Evolutionary conservation across 2,113 vertebrate genomes (phyloP).

Genomic region (Macquaria australasica): DNA sequence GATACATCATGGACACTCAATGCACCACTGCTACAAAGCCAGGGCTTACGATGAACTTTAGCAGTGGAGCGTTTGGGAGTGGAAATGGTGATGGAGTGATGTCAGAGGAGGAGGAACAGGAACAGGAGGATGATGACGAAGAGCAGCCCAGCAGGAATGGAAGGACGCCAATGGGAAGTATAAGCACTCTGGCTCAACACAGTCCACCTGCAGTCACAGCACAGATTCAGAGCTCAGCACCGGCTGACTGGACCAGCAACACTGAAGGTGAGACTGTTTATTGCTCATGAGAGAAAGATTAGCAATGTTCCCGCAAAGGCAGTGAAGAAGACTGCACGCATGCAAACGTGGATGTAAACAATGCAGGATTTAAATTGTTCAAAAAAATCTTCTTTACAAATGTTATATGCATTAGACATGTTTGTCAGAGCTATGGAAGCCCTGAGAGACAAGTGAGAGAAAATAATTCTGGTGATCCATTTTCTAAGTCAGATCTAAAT

Average conservation of each 20-base stretch:
- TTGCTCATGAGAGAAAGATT: background rate
- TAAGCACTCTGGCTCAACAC: background rate
- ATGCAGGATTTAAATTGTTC: too few relatives aligned
- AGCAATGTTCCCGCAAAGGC: too few relatives aligned
- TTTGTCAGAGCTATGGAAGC: too few relatives aligned
- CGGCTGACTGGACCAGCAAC: slow-evolving; percentile 43
- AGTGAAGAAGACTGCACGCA: too few relatives aligned
- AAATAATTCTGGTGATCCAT: too few relatives aligned
- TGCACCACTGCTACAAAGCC: background rate
- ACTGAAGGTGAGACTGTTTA: slow-evolving; percentile 64
- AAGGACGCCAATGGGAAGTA: background rate
- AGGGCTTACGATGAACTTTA: background rate
- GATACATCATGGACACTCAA: slow-evolving; percentile 88
- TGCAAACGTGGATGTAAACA: too few relatives aligned
- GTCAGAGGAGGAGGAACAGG: slow-evolving; percentile 37
- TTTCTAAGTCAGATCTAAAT: too few relatives aligned
- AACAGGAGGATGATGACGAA: slow-evolving; percentile 20
- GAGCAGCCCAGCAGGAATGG: slow-evolving; percentile 8
- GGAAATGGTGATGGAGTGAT: slow-evolving; percentile 12
- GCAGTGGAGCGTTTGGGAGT: background rate
- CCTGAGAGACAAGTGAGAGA: too few relatives aligned
- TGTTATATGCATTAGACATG: too few relatives aligned
- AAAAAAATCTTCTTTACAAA: too few relatives aligned
- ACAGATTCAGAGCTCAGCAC: slow-evolving; percentile 52
- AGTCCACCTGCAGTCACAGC: slow-evolving; percentile 18